Conservation (phyloP, 2,113 vertebrate species). For the Pedionomus torquatus region DNA sequence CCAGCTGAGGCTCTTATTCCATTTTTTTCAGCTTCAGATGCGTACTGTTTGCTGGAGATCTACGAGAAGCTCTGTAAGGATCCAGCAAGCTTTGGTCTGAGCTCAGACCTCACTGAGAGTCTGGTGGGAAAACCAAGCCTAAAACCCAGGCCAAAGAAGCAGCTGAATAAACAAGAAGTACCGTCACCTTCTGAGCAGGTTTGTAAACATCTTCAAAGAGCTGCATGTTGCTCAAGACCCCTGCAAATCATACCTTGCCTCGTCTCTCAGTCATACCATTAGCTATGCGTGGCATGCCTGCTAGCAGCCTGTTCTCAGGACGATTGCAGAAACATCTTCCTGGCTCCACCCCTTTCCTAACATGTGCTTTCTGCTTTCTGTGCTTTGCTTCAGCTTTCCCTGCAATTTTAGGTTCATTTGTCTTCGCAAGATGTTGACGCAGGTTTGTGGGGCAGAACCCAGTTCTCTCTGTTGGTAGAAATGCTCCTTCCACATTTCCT, state of each 20-base stretch:
- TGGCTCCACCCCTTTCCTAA: neutral
- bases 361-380: neutral
- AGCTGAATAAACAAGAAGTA: constrained; percentile 16
- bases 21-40: constrained; percentile 70
- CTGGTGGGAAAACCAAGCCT: neutral
- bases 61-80: constrained; percentile 76
- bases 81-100: constrained; percentile 72
- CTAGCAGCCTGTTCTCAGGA: neutral
- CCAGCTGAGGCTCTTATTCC: neutral
- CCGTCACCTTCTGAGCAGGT: constrained; percentile 13
- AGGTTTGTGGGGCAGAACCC: neutral
- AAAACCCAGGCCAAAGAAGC: constrained; percentile 43
- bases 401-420: neutral
- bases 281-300: neutral
- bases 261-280: neutral
- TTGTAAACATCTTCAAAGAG: constrained; percentile 44
- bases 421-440: neutral
- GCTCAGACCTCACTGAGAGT: constrained; percentile 56
- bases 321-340: neutral
- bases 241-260: neutral
- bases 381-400: neutral
- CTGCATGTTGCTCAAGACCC: constrained; percentile 36
- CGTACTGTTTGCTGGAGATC: constrained; percentile 87
- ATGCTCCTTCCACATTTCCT: neutral
- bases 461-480: neutral